Conservation (phyloP, 2,888 invertebrate genomes). For the Cheilosia variabilis region DNA sequence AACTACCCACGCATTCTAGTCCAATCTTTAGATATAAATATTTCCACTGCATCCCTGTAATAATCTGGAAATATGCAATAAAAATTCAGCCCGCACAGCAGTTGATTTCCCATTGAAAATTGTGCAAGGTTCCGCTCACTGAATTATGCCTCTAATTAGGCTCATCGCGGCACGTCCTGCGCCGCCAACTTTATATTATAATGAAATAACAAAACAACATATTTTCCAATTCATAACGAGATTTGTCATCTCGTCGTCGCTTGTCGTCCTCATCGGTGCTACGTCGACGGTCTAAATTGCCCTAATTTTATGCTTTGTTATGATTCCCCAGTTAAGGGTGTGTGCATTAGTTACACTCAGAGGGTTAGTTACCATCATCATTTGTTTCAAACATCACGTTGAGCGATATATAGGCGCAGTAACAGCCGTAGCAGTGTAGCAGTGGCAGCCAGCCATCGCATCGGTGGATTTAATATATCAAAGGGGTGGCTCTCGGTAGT, state of each 20-base stretch:
- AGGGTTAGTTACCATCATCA: constrained; percentile 64
- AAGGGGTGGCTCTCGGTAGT: constrained; percentile 68
- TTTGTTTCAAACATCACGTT: constrained; percentile 59
- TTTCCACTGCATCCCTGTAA: constrained; percentile 18
- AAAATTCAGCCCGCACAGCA: constrained; percentile 42
- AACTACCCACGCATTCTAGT: too few species aligned
- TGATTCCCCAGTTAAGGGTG: constrained; percentile 59
- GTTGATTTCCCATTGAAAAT: constrained; percentile 62
- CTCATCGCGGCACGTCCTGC: constrained; percentile 26
- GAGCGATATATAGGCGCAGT: background rate
- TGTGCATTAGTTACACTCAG: constrained; percentile 70
- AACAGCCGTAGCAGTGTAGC: constrained; percentile 2
- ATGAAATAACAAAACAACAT: constrained; percentile 73
- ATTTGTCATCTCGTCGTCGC: constrained; percentile 71
- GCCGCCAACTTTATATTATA: constrained; percentile 41
- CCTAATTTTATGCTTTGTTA: constrained; percentile 81
- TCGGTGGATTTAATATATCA: constrained; percentile 45
- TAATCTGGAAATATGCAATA: constrained; percentile 21
- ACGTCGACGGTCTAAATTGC: constrained; percentile 51
- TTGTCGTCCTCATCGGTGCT: constrained; percentile 1
- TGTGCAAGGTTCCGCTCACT: constrained; percentile 55
- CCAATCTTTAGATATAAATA: constrained; percentile 7
- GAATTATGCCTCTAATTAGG: constrained; percentile 63
- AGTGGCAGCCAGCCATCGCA: constrained; percentile 6
- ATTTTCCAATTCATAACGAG: constrained; percentile 74